Evolutionary conservation across 2,113 vertebrate genomes (phyloP).

Genomic region (Hyperopisus bebe): DNA sequence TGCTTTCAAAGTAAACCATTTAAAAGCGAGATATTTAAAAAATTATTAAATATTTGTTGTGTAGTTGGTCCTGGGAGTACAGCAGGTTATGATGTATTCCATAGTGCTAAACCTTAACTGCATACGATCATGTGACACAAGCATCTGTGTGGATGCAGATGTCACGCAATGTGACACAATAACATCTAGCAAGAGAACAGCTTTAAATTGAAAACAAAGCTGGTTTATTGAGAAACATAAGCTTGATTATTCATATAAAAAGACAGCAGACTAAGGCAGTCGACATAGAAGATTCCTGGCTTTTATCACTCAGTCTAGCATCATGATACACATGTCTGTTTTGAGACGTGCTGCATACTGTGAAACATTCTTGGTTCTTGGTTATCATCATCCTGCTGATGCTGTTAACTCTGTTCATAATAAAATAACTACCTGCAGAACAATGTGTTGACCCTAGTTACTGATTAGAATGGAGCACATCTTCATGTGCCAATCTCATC

Average conservation of each 20-base stretch:
- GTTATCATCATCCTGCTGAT: background rate
- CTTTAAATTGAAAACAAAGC: background rate
- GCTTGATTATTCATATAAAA: slow-evolving; percentile 38
- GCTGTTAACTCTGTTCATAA: background rate
- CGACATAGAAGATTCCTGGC: background rate
- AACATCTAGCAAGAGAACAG: background rate
- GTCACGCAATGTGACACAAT: background rate
- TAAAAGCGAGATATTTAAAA: background rate
- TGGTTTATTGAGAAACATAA: slow-evolving; percentile 20
- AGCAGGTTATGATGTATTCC: background rate
- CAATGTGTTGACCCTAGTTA: background rate
- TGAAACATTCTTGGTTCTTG: background rate
- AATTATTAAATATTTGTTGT: background rate
- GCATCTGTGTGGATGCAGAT: background rate
- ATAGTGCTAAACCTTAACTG: background rate
- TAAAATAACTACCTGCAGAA: slow-evolving; percentile 4
- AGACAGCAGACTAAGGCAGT: slow-evolving; percentile 18
- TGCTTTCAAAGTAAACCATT: background rate
- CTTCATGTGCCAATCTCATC: background rate
- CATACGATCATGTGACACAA: background rate
- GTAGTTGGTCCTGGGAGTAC: background rate
- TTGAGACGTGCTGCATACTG: slow-evolving; percentile 34
- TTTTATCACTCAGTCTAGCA: background rate
- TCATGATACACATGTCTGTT: background rate
- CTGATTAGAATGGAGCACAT: background rate